Evolutionary conservation across 2,888 invertebrate genomes (phyloP), one percentile per base, ranked within the genome.

Genomic region (Acanthosoma haemorrhoidale): DNA sequence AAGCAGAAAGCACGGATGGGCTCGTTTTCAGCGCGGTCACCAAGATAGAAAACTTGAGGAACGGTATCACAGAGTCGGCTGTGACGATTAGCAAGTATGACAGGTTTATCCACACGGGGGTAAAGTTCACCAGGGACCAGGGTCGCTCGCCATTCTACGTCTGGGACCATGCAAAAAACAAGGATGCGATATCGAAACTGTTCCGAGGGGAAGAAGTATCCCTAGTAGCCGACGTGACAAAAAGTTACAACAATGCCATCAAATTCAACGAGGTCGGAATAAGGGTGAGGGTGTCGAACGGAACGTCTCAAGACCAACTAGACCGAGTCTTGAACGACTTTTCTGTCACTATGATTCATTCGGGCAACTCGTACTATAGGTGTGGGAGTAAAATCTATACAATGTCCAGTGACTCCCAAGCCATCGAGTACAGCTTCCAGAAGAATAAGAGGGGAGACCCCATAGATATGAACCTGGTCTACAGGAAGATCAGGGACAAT

Each of bases 221-320:
- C 39, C 8, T 63, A 15, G 38, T 39, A 63, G 32, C 63, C 9
- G 63, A 63, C 21, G 25, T 63, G 15, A 63, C 18, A 6, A 39
- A 63, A 39, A 38, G 36, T 39, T 21, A 6, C 8, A 38, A 25
- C 15, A 63, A 63, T 63, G 63, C 63, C 15, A 25, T 63, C 11
- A 63, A 63, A 39, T 63, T 63, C 25, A 63, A 63, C 29, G 38
- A n/a, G 5, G 29, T 63, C 9, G 63, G 63, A 25, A 8, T 63
- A n/a, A 38, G 39, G 8, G 21, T 63, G 9, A 63, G 25, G 29
- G 39, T 39, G 13, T 38, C 5, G 9, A 36, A 63, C 39, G 21
- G 39, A 39, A 25, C 36, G 25, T 25, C 25, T 21, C 63, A 63
- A 39, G 11, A 5, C 6, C 21, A n/a, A 3, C 15, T 63, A n/a